Conservation (phyloP, 2,888 invertebrate species). For the Maniola hyperantus region DNA sequence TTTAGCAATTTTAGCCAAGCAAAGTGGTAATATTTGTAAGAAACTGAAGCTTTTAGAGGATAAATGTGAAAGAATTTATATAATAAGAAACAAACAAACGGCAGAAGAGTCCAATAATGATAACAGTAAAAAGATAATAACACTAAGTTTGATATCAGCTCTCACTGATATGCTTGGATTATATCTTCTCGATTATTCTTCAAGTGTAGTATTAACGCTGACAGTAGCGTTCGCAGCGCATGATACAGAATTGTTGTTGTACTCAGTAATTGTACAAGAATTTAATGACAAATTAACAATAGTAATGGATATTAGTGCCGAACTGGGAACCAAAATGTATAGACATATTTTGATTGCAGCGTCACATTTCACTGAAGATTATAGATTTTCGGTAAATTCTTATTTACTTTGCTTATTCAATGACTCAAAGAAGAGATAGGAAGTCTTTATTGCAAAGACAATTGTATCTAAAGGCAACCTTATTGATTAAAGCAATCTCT, state of each 20-base stretch:
- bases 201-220: conserved; percentile 43
- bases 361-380: conserved; percentile 57
- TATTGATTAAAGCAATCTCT: too few relatives aligned
- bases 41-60: neutral
- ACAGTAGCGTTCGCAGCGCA: conserved; percentile 54
- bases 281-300: conserved; percentile 55
- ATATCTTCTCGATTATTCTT: conserved; percentile 37
- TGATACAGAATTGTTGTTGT: conserved; percentile 58
- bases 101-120: neutral
- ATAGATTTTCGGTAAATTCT: conserved; percentile 41
- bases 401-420: neutral
- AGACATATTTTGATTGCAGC: conserved; percentile 56
- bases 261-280: conserved; percentile 53
- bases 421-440: too few relatives aligned
- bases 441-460: too few relatives aligned
- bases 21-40: neutral
- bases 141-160: conserved; percentile 40
- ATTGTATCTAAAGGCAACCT: too few relatives aligned
- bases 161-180: conserved; percentile 51
- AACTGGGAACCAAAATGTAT: conserved; percentile 54
- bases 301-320: conserved; percentile 44
- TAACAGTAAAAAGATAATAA: neutral
- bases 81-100: neutral
- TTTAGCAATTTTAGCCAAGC: conserved; percentile 44
- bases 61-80: neutral